Evolutionary conservation across 2,888 invertebrate genomes (phyloP), one percentile per base, ranked within the genome.

Genomic region (Agrenia bidenticulata): DNA sequence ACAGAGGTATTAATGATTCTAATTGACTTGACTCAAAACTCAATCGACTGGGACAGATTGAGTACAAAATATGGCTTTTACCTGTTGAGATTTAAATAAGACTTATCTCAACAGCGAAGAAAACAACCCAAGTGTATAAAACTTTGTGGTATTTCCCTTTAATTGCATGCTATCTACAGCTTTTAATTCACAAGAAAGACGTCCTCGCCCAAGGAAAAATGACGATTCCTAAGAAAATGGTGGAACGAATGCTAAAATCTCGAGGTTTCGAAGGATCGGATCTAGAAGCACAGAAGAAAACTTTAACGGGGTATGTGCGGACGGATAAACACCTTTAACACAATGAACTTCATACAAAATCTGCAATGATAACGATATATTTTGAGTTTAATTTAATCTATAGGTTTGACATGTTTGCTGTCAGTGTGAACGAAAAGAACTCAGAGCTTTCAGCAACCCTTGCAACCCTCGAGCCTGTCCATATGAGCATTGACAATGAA

Each of bases 251-350:
- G 23, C 24, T 57, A 11, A 57, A 57, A 21, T 57, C 56, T 41
- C n/a, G 19, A 17, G 56, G 41, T 5, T 21, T 21, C 39, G 11
- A 55, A 41, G 67, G 67, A 19, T 61, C 63, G 7, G 27, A 50
- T 23, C 27, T 63, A 2, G 45, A 53, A 26, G 63, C 63, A n/a
- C 26, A 63, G 39, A 67, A 63, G 57, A 63, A 60, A 60, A 61
- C 63, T 1, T 49, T 67, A 23, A 63, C 63, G 1, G 67, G 63
- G 67, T 67, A 57, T n/a, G n/a, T n/a, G n/a, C n/a, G n/a, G n/a
- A n/a, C n/a, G 13, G 41, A 21, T 21, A 50, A 19, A 58, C 21
- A 23, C 9, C 39, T 39, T 39, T 39, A 39, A 39, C 39, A 11
- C 15, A 56, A 11, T 39, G 39, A 39, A 39, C 15, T 39, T 39